Conservation (phyloP, 1,140 invertebrate species). For the Lepidurus couesii region DNA sequence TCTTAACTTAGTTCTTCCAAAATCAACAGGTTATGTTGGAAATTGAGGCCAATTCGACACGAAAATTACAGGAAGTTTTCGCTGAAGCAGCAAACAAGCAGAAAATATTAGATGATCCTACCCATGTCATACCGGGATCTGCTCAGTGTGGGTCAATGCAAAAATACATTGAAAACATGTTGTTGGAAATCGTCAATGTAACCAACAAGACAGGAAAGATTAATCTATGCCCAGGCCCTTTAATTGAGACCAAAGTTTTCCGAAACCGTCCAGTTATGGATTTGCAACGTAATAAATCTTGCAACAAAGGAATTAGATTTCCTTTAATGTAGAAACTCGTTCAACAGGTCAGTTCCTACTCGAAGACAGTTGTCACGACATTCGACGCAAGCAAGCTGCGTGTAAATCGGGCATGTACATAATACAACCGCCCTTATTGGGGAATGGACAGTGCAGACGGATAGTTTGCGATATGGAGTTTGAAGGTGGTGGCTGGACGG, state of each 20-base stretch:
- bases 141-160: not conserved
- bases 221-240: not conserved
- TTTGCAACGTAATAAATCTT: not conserved
- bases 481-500: not conserved
- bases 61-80: not conserved
- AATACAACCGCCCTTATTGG: not conserved
- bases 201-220: not conserved
- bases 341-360: not conserved
- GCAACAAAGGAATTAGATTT: not conserved
- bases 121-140: not conserved
- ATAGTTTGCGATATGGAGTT: not conserved
- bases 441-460: not conserved
- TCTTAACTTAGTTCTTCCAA: not conserved
- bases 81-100: not conserved
- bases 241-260: not conserved
- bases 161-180: not conserved
- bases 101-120: not conserved
- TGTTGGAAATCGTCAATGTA: not conserved
- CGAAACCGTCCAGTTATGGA: not conserved
- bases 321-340: not conserved
- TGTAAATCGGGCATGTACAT: not conserved
- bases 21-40: not conserved
- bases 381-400: not conserved
- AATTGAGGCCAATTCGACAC: not conserved
- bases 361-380: not conserved